A percentile compares a stretch with the other conserved stretches of the same genome.
phyloP scores from a whole-genome alignment of 2,888 invertebrate species.

The Odontocolon sp. region DNA sequence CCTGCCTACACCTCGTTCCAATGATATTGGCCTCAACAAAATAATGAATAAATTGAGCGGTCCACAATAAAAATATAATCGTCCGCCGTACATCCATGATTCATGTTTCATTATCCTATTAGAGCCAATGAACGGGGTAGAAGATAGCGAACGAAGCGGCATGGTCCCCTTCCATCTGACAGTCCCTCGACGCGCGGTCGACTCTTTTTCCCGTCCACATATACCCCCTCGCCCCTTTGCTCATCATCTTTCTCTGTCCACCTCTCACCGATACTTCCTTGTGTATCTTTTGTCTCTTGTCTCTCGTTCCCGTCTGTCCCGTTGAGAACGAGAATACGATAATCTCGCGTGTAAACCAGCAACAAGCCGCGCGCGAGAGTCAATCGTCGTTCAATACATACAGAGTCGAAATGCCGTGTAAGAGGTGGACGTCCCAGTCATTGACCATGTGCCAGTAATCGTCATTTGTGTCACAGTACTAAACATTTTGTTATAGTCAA shows the following conservation, averaged over 20 bases:
- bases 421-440: too few species aligned
- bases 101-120: conserved; percentile 78
- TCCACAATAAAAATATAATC: conserved; percentile 76
- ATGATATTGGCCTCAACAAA: conserved; percentile 79
- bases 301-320: conserved; percentile 21
- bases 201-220: conserved; percentile 41
- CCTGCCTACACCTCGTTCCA: conserved; percentile 71
- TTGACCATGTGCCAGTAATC: too few species aligned
- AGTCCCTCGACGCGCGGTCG: conserved; percentile 45
- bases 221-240: neutral
- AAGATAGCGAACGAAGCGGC: conserved; percentile 35
- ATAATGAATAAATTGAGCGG: conserved; percentile 78
- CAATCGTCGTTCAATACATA: too few species aligned
- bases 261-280: conserved; percentile 3
- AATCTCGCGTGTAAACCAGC: conserved; percentile 63
- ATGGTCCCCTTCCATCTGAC: conserved; percentile 28
- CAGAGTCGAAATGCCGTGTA: too few species aligned
- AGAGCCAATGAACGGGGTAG: conserved; percentile 72
- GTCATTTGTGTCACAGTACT: too few species aligned
- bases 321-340: conserved; percentile 63
- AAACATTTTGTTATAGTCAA: too few species aligned
- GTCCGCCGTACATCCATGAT: conserved; percentile 76
- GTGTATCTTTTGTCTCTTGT: conserved; percentile 5
- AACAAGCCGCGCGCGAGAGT: conserved; percentile 46
- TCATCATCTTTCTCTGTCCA: conserved; percentile 15